These are phyloP conservation scores for Ctenopoma multispine DNA, from an alignment of 2,797 vertebrate species.

Conservation along the genomic window DNA sequence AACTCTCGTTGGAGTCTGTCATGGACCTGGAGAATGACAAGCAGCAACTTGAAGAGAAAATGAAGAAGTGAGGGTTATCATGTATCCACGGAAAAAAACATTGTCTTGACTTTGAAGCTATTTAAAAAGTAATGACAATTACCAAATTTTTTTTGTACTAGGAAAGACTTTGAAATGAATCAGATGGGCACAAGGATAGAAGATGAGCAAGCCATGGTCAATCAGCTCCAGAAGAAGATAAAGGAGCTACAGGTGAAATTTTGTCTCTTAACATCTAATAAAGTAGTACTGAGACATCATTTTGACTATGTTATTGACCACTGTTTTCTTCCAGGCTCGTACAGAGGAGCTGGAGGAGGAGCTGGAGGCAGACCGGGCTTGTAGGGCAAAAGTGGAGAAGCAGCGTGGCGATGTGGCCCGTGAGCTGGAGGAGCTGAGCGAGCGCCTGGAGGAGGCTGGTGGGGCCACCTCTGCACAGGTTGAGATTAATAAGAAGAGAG, in stretches of 20 bases:
- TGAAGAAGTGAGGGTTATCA: conserved; percentile 89
- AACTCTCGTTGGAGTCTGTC: conserved; percentile 90
- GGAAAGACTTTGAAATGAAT: conserved; percentile 94
- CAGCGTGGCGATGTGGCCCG: conserved; percentile 88
- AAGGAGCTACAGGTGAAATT: conserved; percentile 91
- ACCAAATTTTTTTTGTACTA: conserved; percentile 55
- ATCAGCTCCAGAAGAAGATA: conserved; percentile 94
- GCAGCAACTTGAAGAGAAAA: conserved; percentile 92
- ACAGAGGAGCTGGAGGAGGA: conserved; percentile 95
- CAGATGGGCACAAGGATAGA: conserved; percentile 89
- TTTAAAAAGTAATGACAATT: not conserved
- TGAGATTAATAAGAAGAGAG: conserved; percentile 92
- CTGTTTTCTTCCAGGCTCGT: conserved; percentile 83
- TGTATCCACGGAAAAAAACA: not conserved
- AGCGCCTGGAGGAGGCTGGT: conserved; percentile 92
- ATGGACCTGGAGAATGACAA: conserved; percentile 95
- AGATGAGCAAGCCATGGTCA: conserved; percentile 88
- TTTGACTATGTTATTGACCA: conserved; percentile 3
- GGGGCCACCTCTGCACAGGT: conserved; percentile 89
- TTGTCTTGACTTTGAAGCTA: not conserved
- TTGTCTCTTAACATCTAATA: not conserved
- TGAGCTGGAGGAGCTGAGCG: conserved; percentile 94
- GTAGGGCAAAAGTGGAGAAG: conserved; percentile 92
- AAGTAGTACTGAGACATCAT: not conserved
- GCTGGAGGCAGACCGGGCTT: conserved; percentile 90